Conservation (phyloP, 2,797 vertebrate species). For the Pteronotus mesoamericanus region DNA sequence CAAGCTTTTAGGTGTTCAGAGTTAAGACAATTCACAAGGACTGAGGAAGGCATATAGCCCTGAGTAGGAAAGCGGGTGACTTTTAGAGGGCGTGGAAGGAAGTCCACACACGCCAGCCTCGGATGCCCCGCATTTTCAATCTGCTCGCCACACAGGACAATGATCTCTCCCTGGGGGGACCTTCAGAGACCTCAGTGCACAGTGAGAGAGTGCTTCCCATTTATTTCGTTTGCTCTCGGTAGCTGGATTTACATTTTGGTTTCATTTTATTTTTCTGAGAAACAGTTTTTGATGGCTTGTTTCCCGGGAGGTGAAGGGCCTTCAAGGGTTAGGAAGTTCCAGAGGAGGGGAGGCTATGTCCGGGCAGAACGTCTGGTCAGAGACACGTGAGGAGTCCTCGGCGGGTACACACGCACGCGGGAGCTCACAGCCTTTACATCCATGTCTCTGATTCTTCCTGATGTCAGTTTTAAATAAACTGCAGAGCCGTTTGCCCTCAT, state of each 20-base stretch:
- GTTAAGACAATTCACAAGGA: slow-evolving; percentile 54
- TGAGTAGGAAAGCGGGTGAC: slow-evolving; percentile 56
- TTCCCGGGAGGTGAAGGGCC: background rate
- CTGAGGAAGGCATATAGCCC: slow-evolving; percentile 39
- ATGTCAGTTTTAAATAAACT: background rate
- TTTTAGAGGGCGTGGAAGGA: slow-evolving; percentile 53
- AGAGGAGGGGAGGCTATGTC: background rate
- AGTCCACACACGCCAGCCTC: background rate
- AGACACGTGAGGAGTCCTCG: background rate
- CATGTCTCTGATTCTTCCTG: background rate
- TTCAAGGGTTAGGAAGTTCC: slow-evolving; percentile 32
- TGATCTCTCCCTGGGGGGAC: background rate
- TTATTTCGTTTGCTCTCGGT: slow-evolving; percentile 31
- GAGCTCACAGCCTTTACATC: background rate
- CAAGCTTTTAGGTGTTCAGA: slow-evolving; percentile 33
- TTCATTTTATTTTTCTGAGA: slow-evolving; percentile 28
- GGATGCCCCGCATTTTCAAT: slow-evolving; percentile 24
- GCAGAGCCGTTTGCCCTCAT: too few species aligned
- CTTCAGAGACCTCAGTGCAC: slow-evolving; percentile 4
- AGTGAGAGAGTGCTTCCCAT: background rate
- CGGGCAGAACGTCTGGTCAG: background rate
- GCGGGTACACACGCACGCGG: background rate
- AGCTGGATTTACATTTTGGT: background rate
- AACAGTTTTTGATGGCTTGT: background rate
- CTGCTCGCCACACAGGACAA: background rate